Base-by-base conservation (phyloP, 2,797 vertebrate species). In the Parauchenoglanis ngamensis region DNA sequence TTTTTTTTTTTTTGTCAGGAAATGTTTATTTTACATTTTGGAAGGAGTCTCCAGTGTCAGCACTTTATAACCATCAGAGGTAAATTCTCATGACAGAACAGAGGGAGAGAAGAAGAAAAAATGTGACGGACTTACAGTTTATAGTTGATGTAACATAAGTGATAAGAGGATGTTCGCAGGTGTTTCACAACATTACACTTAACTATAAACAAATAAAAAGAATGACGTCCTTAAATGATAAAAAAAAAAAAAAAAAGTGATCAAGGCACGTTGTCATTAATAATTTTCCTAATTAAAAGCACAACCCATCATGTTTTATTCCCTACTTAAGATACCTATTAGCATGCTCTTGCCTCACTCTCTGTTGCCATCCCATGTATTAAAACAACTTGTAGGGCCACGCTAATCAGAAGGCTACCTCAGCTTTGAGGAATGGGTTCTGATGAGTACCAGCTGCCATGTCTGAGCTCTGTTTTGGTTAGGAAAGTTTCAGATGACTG, bases 371-470 rank as follows among this genome's bases (percentile, higher is more conserved):
- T 63, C 23, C 25, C 25, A 65, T 46, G 56, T 61, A 61, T 44
- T 11, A 28, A 67, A 44, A 8, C 8, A 79, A 40, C 57, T 44
- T 81, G 17, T 25, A 12, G 15, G 75, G 13, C 44, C 59, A 40
- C 76, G 59, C 59, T 73, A 76, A 83, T 76, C 61, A 77, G 61
- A 83, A 57, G 59, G 7, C 23, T 83, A 63, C 28, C 46, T 87
- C 21, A 84, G 52, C 49, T 46, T 63, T 78, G 52, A 80, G 65
- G 65, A 86, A 83, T 67, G 61, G 46, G 52, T 77, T 52, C 79
- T 70, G 61, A 86, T 86, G 79, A 65, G 78, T 59, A 54, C 78
- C 84, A 86, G 84, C 79, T 86, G 87, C 31, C 70, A 8, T 70
- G 79, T 44, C 46, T 31, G n/a, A 61, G 61, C 84, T 77, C 40